These are phyloP conservation scores for Brachycybe producta DNA, from an alignment of 2,888 invertebrate genomes.

Conservation along the genomic window DNA sequence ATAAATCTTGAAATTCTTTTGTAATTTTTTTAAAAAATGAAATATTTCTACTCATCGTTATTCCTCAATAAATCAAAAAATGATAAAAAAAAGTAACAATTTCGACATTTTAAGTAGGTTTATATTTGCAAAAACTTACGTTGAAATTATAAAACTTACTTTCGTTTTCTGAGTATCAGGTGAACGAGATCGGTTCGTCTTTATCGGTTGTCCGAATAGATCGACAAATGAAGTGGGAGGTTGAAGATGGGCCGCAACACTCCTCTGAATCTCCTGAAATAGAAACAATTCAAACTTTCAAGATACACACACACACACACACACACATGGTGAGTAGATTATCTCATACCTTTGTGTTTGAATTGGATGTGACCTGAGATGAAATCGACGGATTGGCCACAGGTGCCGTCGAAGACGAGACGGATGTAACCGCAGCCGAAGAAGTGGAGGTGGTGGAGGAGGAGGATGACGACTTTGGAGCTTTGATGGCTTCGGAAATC, in stretches of 20 bases:
- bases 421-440: no score
- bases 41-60: no score
- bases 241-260: not conserved
- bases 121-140: not conserved
- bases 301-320: not conserved
- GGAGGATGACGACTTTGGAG: conserved; percentile 7
- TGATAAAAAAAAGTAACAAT: not conserved
- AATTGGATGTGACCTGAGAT: no score
- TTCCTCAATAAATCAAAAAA: not conserved
- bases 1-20: no score
- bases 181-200: conserved; percentile 50
- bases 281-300: not conserved
- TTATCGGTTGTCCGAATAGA: conserved; percentile 71
- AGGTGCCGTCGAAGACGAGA: no score
- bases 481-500: conserved; percentile 5
- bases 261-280: conserved; percentile 7
- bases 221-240: conserved; percentile 52
- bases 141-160: conserved; percentile 24
- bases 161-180: conserved; percentile 48
- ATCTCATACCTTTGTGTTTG: no score
- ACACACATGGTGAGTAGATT: no score
- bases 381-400: no score
- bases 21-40: no score
- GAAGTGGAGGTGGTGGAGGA: no score
- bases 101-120: not conserved